These are phyloP conservation scores for Carapus acus DNA, from an alignment of 2,797 vertebrate genomes.

Conservation along the genomic window DNA sequence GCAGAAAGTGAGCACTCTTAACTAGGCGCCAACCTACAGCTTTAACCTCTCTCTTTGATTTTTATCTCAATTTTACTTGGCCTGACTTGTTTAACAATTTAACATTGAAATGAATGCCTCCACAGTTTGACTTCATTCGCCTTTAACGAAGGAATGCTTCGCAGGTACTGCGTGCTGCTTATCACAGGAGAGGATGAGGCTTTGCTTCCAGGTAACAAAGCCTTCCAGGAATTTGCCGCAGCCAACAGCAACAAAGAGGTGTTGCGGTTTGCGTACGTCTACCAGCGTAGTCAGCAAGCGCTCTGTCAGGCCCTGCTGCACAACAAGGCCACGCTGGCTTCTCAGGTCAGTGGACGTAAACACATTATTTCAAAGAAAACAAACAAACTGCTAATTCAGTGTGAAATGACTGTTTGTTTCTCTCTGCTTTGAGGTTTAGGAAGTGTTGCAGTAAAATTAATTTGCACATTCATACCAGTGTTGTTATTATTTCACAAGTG, in stretches of 20 bases:
- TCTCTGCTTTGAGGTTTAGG: no score
- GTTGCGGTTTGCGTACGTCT: slow-evolving; percentile 84
- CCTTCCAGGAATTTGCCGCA: slow-evolving; percentile 86
- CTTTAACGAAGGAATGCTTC: slow-evolving; percentile 1
- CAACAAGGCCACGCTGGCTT: slow-evolving; percentile 60
- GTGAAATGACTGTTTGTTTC: no score
- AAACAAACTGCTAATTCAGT: no score
- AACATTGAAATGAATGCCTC: no score
- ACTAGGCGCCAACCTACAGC: no score
- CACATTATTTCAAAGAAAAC: slow-evolving; percentile 3
- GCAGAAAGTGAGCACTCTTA: slow-evolving; percentile 65
- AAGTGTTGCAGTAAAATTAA: no score
- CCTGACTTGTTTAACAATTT: no score
- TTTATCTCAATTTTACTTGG: no score
- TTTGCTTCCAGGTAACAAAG: slow-evolving; percentile 72
- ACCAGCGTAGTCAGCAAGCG: slow-evolving; percentile 79
- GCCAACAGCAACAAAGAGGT: slow-evolving; percentile 86
- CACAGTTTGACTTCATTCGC: background rate
- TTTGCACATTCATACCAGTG: no score
- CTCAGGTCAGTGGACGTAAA: slow-evolving; percentile 65
- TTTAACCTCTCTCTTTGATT: no score
- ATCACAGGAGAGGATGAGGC: slow-evolving; percentile 78
- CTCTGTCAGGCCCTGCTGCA: slow-evolving; percentile 78
- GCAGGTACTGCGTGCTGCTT: slow-evolving; percentile 89
- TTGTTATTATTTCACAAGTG: no score